Percentiles rank a stretch among this genome's conserved stretches.
Conservation (phyloP, 2,888 invertebrate species). For the Lycophotia porphyrea region DNA sequence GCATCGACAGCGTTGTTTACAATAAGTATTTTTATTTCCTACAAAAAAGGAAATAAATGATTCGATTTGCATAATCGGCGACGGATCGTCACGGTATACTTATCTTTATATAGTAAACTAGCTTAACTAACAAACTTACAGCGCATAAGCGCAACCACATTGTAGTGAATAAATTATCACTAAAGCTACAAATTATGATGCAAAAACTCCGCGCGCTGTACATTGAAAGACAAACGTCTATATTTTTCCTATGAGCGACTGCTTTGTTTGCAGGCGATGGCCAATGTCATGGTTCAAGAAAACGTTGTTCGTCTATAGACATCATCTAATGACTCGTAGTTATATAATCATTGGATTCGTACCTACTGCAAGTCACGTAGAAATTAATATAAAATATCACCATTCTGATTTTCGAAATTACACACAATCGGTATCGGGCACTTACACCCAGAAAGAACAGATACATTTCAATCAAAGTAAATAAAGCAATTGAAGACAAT, state of each 20-base stretch:
- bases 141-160: conserved; percentile 70
- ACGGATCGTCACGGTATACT: conserved; percentile 76
- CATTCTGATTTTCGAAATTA: conserved; percentile 48
- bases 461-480: conserved; percentile 71
- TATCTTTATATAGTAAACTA: conserved; percentile 76
- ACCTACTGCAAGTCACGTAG: conserved; percentile 20
- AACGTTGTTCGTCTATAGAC: conserved; percentile 4
- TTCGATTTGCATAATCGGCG: conserved; percentile 83
- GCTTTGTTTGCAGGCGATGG: conserved; percentile 56
- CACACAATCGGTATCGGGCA: neutral
- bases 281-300: conserved; percentile 44
- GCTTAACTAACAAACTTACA: conserved; percentile 70
- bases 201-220: conserved; percentile 63
- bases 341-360: neutral
- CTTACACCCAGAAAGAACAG: conserved; percentile 35
- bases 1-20: conserved; percentile 70
- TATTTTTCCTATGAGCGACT: conserved; percentile 70
- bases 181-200: conserved; percentile 77
- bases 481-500: conserved; percentile 75
- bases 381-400: neutral
- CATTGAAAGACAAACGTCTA: conserved; percentile 61
- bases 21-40: conserved; percentile 72
- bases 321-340: neutral
- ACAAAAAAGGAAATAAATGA: conserved; percentile 83
- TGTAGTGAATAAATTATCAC: conserved; percentile 79